Evolutionary conservation across 2,888 invertebrate genomes (phyloP).

Genomic region (Callimorpha dominula): DNA sequence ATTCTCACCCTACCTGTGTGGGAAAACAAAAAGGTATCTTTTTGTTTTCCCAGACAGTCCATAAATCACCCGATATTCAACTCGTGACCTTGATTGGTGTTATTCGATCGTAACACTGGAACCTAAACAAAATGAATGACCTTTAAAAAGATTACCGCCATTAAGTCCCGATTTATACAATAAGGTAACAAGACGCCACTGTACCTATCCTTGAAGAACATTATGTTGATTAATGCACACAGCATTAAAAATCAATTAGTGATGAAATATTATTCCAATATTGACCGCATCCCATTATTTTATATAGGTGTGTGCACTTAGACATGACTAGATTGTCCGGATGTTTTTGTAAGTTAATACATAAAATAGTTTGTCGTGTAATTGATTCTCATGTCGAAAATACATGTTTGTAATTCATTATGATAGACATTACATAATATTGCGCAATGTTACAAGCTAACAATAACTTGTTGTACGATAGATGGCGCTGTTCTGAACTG

Average conservation of each 20-base stretch:
- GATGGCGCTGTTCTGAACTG: neutral
- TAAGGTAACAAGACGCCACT: neutral
- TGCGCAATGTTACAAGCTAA: neutral
- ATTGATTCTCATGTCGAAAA: too few species aligned
- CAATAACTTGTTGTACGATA: neutral
- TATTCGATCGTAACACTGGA: too few species aligned
- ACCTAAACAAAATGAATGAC: too few species aligned
- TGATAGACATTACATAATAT: neutral
- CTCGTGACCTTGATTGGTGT: too few species aligned
- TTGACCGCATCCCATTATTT: neutral
- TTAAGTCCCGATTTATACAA: too few species aligned
- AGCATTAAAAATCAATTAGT: neutral
- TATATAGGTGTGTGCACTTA: neutral
- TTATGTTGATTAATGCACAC: neutral
- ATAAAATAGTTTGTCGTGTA: too few species aligned
- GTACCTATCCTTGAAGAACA: neutral
- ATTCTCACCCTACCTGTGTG: too few species aligned
- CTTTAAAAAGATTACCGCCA: too few species aligned
- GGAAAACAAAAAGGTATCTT: too few species aligned
- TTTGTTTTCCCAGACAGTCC: too few species aligned
- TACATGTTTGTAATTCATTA: too few species aligned
- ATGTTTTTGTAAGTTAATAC: neutral
- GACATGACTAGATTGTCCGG: neutral
- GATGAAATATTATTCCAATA: neutral
- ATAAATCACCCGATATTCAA: too few species aligned